Evolutionary conservation across 2,113 vertebrate genomes (phyloP).

Genomic region (Poeciliopsis prolifica): DNA sequence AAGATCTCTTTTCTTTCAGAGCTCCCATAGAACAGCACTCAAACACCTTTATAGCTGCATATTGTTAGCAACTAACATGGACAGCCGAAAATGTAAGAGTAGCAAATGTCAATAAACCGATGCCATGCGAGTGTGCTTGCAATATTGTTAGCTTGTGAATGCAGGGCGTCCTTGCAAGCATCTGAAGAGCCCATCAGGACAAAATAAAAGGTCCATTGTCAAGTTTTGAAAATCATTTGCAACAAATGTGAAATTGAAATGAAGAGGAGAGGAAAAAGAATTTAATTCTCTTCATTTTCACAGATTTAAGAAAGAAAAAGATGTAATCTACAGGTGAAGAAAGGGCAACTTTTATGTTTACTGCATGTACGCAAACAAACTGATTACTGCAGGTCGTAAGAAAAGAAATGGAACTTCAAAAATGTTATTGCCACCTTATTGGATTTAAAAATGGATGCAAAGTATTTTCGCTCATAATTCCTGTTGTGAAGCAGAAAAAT

Average conservation of each 20-base stretch:
- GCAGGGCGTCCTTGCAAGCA: slow-evolving; percentile 25
- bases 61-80: background rate
- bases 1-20: slow-evolving; percentile 26
- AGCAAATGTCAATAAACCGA: background rate
- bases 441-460: too few species aligned
- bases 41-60: background rate
- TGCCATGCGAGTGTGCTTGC: slow-evolving; percentile 4
- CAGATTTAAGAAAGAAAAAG: background rate
- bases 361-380: too few species aligned
- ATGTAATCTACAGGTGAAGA: background rate
- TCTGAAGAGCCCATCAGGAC: slow-evolving; percentile 14
- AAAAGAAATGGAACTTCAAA: too few species aligned
- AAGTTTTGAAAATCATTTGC: slow-evolving; percentile 35
- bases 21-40: slow-evolving; percentile 29
- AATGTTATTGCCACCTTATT: too few species aligned
- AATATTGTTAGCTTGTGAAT: slow-evolving; percentile 6
- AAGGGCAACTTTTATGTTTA: too few species aligned
- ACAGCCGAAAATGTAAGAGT: slow-evolving; percentile 2
- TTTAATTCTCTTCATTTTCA: too few species aligned
- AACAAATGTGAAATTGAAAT: slow-evolving; percentile 52
- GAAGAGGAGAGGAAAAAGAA: background rate
- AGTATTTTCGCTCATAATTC: too few species aligned
- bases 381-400: too few species aligned
- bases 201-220: slow-evolving; percentile 45
- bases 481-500: too few species aligned